Evolutionary conservation across 2,888 invertebrate species (phyloP), one percentile per base, ranked within the genome.

Genomic region (Cataglyphis cursor): DNA sequence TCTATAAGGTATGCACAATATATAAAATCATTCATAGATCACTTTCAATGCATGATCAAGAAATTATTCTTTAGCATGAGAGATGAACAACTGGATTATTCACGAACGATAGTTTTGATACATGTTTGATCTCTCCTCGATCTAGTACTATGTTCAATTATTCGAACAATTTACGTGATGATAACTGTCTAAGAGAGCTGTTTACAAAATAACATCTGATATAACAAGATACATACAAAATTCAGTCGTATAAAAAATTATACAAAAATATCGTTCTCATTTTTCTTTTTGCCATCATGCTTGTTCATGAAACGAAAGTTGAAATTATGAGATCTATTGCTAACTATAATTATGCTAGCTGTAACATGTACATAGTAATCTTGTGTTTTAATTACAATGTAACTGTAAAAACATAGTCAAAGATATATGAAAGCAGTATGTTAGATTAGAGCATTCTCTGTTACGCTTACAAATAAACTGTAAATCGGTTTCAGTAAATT

Each of bases 11-110:
- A 51, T 62, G 73, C 81, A 73, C 28, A 51, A 68, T 65, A 82
- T 28, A 83, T 80, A 68, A 81, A 84, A 64, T 35, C 15, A 31
- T 78, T 78, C 28, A 48, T 31, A 59, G 59, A 85, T 61, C 76
- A 61, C 48, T 75, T 86, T 51, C 78, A 61, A 85, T 31, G 18
- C 54, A 35, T 81, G 64, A 82, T 85, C 59, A 82, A 81, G 51
- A 38, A 54, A 80, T 57, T 81, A 65, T 51, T 65, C 12, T 57
- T 68, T 81, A 82, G 68, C 78, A 84, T 81, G 62, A 85, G 76
- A 74, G 38, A 51, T 83, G 51, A 89, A 82, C 78, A 64, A 72
- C 28, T 85, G 82, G 57, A 64, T 84, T 75, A 74, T 83, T 87
- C 75, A 65, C 21, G 59, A 81, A 64, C 21, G 59, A 59, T 41